Evolutionary conservation across 2,888 invertebrate genomes (phyloP).

Genomic region (Miltochrista miniata): DNA sequence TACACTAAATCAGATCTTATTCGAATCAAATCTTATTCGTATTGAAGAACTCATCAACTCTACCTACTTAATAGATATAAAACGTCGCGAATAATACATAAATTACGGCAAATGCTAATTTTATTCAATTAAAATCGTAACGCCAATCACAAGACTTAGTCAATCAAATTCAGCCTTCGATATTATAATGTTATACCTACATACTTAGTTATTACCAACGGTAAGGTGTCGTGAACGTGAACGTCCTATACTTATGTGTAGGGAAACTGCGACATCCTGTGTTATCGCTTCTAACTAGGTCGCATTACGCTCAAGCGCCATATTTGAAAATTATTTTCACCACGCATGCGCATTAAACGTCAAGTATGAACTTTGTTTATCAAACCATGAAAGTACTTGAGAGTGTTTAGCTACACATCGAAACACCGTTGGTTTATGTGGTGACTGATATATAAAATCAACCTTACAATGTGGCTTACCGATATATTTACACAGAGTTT

Average conservation of each 20-base stretch:
- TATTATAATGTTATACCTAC: slow-evolving; percentile 23
- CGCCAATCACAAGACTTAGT: slow-evolving; percentile 20
- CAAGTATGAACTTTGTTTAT: slow-evolving; percentile 50
- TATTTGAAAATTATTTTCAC: slow-evolving; percentile 79
- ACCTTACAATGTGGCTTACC: no score
- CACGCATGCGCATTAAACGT: slow-evolving; percentile 43
- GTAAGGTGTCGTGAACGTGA: slow-evolving; percentile 2
- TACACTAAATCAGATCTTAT: no score
- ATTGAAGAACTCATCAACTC: no score
- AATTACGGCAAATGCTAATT: slow-evolving; percentile 16
- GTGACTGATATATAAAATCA: no score
- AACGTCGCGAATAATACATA: no score
- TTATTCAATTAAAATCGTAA: slow-evolving; percentile 22
- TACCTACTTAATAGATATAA: no score
- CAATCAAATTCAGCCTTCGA: slow-evolving; percentile 23
- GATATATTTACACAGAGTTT: no score
- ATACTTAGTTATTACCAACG: slow-evolving; percentile 7
- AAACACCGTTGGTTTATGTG: not conserved
- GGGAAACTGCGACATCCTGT: slow-evolving; percentile 78
- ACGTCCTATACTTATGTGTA: slow-evolving; percentile 33
- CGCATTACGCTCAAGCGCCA: slow-evolving; percentile 52
- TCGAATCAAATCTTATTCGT: no score
- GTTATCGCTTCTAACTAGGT: slow-evolving; percentile 76
- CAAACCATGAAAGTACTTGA: slow-evolving; percentile 47
- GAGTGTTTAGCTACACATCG: slow-evolving; percentile 17